Base-by-base conservation (phyloP, 2,113 vertebrate genomes). In the Dolichallabes microphthalmus region DNA sequence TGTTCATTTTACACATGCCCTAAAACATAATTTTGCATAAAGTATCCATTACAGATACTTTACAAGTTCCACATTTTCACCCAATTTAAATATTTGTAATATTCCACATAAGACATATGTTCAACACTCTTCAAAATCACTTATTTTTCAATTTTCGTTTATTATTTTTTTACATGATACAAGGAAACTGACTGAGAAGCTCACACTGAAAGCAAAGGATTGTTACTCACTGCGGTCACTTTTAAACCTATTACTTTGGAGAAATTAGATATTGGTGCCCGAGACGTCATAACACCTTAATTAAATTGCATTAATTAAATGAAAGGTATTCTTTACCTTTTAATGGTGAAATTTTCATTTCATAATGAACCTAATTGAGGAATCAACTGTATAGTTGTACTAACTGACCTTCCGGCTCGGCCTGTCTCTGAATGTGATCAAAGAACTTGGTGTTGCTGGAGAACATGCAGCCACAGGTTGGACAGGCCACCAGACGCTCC, bases 391-490 rank as follows among this genome's bases (percentile, higher is more conserved):
- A 32, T 7, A 20, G 11, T 20, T 35, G 20, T 22, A 45, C 73
- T 35, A 20, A 68, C 60, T 19, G 20, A 95, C 95, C 94, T 20
- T 95, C 91, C 25, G 93, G 94, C 79, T 93, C 92, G 7, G 93
- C 87, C 90, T 96, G 93, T 53, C 92, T 91, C 85, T 94, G 93
- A 78, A 93, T 89, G 81, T 94, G 94, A 88, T 94, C 91, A 60
- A 95, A 96, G 89, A 94, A 76, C 86, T 94, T 92, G 0, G 93
- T 95, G 89, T 91, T 95, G 90, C 89, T 94, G 90, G 94, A 95
- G 89, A 95, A 94, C 93, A 94, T 95, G 90, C 91, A 92, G 87
- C 94, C 92, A 39, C 92, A 93, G 20, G 93, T 86, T 5, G 94
- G 94, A 85, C 93, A 95, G 35, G 94, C 94, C 9, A 93, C 92